Evolutionary conservation across 1,140 invertebrate species (phyloP).

Genomic region (Papilio aristodemus): DNA sequence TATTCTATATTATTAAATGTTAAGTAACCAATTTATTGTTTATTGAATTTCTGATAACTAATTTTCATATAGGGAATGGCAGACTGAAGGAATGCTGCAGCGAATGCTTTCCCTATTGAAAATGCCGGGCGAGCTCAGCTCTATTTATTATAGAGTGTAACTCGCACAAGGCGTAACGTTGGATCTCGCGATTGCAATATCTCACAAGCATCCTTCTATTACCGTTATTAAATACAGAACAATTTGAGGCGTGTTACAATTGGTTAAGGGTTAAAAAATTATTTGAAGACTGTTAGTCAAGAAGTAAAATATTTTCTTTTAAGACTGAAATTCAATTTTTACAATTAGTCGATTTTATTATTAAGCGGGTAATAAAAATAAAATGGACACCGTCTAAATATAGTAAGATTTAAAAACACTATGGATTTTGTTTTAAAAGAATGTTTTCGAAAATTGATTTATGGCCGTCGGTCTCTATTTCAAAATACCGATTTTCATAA

Average conservation of each 20-base stretch:
- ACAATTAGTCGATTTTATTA: too few relatives aligned
- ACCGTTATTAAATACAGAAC: background rate
- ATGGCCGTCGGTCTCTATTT: background rate
- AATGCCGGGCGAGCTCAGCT: constrained; percentile 2
- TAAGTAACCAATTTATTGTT: background rate
- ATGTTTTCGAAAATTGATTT: background rate
- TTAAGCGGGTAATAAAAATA: too few relatives aligned
- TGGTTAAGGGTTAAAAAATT: too few relatives aligned
- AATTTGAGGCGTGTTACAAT: background rate
- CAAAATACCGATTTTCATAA: background rate
- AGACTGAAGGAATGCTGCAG: constrained; percentile 23
- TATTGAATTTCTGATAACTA: constrained; percentile 4
- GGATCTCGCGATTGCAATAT: background rate
- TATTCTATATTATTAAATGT: too few relatives aligned
- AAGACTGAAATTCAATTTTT: too few relatives aligned
- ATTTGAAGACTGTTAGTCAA: too few relatives aligned
- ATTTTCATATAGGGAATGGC: background rate
- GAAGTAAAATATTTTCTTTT: too few relatives aligned
- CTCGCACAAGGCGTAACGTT: background rate
- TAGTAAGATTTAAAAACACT: background rate
- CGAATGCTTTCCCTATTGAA: constrained; percentile 24
- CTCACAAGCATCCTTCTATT: constrained; percentile 1
- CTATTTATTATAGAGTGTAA: background rate
- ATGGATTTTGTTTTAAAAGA: too few relatives aligned
- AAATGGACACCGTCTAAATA: too few relatives aligned